A percentile compares a stretch with the other conserved stretches of the same genome.
Conservation (phyloP, 2,797 vertebrate genomes). For the Intellagama lesueurii region DNA sequence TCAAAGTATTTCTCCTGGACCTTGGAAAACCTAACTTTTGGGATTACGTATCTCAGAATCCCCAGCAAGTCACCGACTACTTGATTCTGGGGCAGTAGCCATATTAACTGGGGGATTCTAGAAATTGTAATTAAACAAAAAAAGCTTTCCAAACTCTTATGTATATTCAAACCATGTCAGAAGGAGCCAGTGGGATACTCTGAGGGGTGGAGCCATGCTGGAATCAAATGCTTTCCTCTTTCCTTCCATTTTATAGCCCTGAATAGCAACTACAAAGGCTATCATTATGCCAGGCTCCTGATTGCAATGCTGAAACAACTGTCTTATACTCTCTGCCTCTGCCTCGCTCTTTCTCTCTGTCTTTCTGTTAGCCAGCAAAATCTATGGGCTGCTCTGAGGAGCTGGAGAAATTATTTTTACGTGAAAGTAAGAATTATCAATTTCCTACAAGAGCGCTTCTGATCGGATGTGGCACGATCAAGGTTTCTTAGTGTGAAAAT, state of each 20-base stretch:
- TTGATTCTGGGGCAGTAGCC: no score
- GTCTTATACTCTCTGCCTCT: not conserved
- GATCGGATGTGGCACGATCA: constrained; percentile 79
- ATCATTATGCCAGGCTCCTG: not conserved
- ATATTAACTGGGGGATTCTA: no score
- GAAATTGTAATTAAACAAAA: not conserved
- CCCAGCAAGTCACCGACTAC: no score
- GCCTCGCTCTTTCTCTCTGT: not conserved
- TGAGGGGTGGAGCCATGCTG: not conserved
- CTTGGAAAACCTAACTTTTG: no score
- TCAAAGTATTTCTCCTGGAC: not conserved
- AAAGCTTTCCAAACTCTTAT: not conserved
- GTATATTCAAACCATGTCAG: not conserved
- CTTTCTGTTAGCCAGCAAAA: not conserved
- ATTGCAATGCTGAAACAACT: not conserved
- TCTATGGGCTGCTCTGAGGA: constrained; percentile 36
- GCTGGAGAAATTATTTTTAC: constrained; percentile 55
- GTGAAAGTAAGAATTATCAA: constrained; percentile 59
- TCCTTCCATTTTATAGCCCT: not conserved
- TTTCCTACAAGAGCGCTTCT: constrained; percentile 64
- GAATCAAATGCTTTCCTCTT: not conserved
- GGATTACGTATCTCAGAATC: no score
- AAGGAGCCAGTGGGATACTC: not conserved
- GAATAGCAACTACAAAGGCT: not conserved
- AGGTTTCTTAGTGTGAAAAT: constrained; percentile 79